Conservation (phyloP, 1,140 invertebrate species). For the Penaeus vannamei region DNA sequence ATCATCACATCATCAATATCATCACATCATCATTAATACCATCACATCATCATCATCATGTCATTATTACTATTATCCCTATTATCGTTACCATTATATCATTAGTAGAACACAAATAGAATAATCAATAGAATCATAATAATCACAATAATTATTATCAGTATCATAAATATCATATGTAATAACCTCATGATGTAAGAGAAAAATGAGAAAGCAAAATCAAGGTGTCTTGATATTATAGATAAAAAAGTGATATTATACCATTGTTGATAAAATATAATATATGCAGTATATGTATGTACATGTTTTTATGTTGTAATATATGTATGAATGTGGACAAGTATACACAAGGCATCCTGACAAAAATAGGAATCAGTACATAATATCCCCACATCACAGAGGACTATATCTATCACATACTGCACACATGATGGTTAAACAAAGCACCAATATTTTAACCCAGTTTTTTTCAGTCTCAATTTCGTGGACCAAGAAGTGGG, state of each 20-base stretch:
- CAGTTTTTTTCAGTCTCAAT: background rate
- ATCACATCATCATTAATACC: too few relatives aligned
- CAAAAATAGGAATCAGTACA: background rate
- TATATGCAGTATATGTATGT: conserved; percentile 12
- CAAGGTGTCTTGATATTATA: too few relatives aligned
- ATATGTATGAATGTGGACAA: background rate
- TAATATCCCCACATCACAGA: background rate
- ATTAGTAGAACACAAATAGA: too few relatives aligned
- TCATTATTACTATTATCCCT: too few relatives aligned
- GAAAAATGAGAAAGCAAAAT: too few relatives aligned
- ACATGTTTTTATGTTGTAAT: conserved; percentile 1
- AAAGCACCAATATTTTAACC: background rate
- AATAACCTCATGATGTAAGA: too few relatives aligned
- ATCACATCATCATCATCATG: too few relatives aligned
- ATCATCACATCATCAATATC: too few relatives aligned
- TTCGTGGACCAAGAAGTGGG: conserved; percentile 45
- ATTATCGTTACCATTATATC: too few relatives aligned
- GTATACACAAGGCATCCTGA: background rate
- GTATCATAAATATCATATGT: too few relatives aligned
- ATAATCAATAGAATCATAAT: too few relatives aligned
- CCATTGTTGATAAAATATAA: background rate
- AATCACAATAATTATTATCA: too few relatives aligned
- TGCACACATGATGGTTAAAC: background rate
- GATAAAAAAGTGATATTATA: background rate
- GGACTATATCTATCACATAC: background rate